These are phyloP conservation scores for Desoria tigrina DNA, from an alignment of 2,888 invertebrate species.

Conservation along the genomic window DNA sequence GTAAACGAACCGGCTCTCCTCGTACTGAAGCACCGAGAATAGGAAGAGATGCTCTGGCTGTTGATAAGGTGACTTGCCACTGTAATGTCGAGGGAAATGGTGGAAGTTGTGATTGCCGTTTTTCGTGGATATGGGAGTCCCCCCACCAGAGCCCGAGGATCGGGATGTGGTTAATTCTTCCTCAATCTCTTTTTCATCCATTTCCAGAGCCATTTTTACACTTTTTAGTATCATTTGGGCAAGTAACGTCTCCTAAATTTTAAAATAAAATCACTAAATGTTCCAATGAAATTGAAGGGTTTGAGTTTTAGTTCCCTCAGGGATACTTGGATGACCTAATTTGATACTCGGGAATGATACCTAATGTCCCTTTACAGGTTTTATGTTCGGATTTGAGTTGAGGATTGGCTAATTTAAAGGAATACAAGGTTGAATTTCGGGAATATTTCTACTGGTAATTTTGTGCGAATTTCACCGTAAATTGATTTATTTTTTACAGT, in stretches of 20 bases:
- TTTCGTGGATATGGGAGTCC: neutral
- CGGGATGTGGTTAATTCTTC: neutral
- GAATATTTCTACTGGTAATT: too few species aligned
- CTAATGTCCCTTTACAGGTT: too few species aligned
- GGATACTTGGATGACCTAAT: too few species aligned
- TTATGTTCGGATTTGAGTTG: too few species aligned
- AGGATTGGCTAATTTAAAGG: too few species aligned
- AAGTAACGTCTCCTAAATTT: slow-evolving; percentile 47
- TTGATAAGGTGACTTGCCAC: slow-evolving; percentile 9
- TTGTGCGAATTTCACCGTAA: too few species aligned
- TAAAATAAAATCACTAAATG: too few species aligned
- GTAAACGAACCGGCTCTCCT: slow-evolving; percentile 40
- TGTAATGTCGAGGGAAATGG: slow-evolving; percentile 18
- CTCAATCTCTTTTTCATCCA: slow-evolving; percentile 34
- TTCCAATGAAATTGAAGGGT: neutral
- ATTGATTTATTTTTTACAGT: too few species aligned
- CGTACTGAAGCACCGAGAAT: slow-evolving; percentile 50
- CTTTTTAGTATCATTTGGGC: slow-evolving; percentile 52
- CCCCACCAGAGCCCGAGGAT: neutral
- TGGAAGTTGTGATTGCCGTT: slow-evolving; percentile 22
- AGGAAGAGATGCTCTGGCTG: slow-evolving; percentile 41
- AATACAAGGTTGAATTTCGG: too few species aligned
- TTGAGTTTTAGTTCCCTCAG: too few species aligned
- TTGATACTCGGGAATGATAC: too few species aligned
- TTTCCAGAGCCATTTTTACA: slow-evolving; percentile 49